These are phyloP conservation scores for Coreoperca whiteheadi DNA, from an alignment of 2,113 vertebrate genomes.

Conservation along the genomic window DNA sequence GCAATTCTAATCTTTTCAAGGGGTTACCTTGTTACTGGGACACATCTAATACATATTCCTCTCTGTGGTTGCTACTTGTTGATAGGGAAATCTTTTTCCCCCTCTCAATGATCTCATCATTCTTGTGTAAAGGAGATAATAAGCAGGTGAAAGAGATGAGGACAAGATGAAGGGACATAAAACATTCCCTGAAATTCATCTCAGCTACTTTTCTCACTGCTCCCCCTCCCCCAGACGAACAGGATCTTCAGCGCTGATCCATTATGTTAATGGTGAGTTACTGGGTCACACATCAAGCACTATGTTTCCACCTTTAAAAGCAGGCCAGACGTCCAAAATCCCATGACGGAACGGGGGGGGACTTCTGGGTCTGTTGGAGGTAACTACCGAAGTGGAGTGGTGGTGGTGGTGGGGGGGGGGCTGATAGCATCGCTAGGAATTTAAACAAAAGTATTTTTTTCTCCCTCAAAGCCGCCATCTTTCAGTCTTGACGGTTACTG, in stretches of 20 bases:
- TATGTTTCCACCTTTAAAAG: conserved; percentile 77
- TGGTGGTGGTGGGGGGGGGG: conserved; percentile 28
- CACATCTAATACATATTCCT: conserved; percentile 13
- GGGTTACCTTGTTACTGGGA: neutral
- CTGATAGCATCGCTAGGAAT: conserved; percentile 83
- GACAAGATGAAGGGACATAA: conserved; percentile 47
- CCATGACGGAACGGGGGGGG: conserved; percentile 60
- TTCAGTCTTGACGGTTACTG: conserved; percentile 87
- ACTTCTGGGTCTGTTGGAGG: conserved; percentile 57
- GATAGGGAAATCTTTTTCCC: neutral
- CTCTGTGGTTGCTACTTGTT: neutral
- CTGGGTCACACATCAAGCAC: conserved; percentile 67
- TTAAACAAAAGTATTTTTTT: conserved; percentile 87
- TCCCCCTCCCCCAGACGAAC: conserved; percentile 16
- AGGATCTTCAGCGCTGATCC: conserved; percentile 52
- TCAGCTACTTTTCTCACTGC: neutral
- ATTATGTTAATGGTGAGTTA: conserved; percentile 67
- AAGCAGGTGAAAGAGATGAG: conserved; percentile 29
- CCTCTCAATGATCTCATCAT: neutral
- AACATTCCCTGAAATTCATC: conserved; percentile 52
- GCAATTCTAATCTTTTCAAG: neutral
- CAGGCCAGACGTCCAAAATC: conserved; percentile 74
- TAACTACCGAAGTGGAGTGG: conserved; percentile 49
- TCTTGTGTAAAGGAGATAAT: conserved; percentile 15
- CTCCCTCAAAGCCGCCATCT: conserved; percentile 83